Evolutionary conservation across 2,888 invertebrate genomes (phyloP).

Genomic region (Adelognathus sp.): DNA sequence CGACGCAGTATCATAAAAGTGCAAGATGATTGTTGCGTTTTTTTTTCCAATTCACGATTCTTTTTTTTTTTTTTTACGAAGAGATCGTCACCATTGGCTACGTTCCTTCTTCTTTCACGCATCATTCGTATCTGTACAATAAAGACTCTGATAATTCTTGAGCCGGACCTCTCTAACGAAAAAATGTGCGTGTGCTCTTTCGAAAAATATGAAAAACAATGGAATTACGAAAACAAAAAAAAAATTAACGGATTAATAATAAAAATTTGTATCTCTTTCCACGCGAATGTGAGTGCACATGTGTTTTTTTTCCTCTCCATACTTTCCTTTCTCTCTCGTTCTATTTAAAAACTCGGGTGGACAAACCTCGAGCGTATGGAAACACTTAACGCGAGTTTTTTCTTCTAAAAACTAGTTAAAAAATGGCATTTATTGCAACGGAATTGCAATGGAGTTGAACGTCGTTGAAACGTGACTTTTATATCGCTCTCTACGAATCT

Average conservation of each 20-base stretch:
- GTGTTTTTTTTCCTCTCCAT: not conserved
- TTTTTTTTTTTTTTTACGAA: constrained; percentile 12
- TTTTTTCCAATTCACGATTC: no score
- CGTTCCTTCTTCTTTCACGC: not conserved
- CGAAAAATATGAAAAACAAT: constrained; percentile 17
- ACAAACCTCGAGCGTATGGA: constrained; percentile 50
- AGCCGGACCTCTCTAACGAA: constrained; percentile 48
- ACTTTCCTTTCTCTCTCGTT: not conserved
- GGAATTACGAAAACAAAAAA: constrained; percentile 35
- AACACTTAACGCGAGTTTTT: constrained; percentile 51
- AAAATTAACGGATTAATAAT: constrained; percentile 33
- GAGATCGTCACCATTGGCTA: no score
- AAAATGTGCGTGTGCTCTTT: not conserved
- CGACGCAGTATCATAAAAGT: constrained; percentile 7
- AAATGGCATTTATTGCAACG: constrained; percentile 62
- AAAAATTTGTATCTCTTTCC: constrained; percentile 51
- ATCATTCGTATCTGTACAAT: not conserved
- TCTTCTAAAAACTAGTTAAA: constrained; percentile 61
- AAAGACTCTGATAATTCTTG: constrained; percentile 51
- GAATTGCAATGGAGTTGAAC: constrained; percentile 54
- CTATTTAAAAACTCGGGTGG: constrained; percentile 46
- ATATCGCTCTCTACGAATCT: constrained; percentile 24
- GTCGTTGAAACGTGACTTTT: constrained; percentile 50
- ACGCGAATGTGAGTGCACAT: constrained; percentile 46
- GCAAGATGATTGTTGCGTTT: constrained; percentile 50